These are phyloP conservation scores for Lithobates pipiens DNA, from an alignment of 2,797 vertebrate species.

Conservation along the genomic window DNA sequence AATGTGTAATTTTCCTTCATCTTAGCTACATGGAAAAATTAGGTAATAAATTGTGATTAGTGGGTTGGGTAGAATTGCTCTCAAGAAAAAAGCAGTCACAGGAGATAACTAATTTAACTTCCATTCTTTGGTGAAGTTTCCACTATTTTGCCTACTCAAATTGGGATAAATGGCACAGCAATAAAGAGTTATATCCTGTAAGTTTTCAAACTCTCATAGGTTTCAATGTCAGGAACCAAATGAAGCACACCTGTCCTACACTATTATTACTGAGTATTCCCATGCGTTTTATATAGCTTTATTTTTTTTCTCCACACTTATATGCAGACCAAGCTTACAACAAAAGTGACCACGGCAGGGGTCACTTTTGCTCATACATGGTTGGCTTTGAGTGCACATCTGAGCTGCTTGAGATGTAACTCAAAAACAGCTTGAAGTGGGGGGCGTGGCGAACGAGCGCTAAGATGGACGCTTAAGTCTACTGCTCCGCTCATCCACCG, in stretches of 20 bases:
- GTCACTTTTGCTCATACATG: too few relatives aligned
- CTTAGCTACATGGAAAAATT: background rate
- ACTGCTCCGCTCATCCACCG: too few relatives aligned
- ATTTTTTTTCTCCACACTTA: too few relatives aligned
- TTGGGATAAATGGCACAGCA: background rate
- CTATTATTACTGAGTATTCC: too few relatives aligned
- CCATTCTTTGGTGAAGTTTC: conserved; percentile 8
- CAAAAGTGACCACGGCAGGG: too few relatives aligned
- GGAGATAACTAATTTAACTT: conserved; percentile 29
- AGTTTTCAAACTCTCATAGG: background rate
- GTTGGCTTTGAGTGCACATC: background rate
- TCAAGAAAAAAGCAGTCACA: conserved; percentile 1
- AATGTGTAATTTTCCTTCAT: conserved; percentile 27
- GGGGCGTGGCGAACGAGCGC: too few relatives aligned
- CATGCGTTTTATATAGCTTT: too few relatives aligned
- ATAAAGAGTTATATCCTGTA: background rate
- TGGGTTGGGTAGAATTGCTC: conserved; percentile 14
- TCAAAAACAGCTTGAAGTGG: too few relatives aligned
- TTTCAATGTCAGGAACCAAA: background rate
- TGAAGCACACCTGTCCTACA: too few relatives aligned
- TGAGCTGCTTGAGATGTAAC: background rate
- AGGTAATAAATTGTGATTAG: conserved; percentile 8
- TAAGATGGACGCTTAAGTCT: too few relatives aligned
- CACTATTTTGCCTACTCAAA: background rate
- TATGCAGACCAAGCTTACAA: too few relatives aligned